These are phyloP conservation scores for Physeter macrocephalus DNA, from an alignment of 2,113 vertebrate species.

Conservation along the genomic window DNA sequence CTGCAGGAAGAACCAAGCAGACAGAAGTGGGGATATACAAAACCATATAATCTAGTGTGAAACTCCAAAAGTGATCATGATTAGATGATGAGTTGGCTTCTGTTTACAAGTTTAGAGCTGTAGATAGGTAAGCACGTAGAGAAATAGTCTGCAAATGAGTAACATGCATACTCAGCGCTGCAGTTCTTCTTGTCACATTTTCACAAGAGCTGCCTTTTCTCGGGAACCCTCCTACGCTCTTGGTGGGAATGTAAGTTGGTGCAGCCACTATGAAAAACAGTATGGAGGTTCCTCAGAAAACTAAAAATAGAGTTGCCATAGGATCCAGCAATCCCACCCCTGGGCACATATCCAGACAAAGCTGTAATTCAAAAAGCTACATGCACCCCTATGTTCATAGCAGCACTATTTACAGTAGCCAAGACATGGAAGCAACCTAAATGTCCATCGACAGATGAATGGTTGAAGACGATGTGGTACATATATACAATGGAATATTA, in stretches of 20 bases:
- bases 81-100: background rate
- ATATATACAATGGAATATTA: too few relatives aligned
- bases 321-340: background rate
- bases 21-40: fast-evolving
- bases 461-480: too few relatives aligned
- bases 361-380: background rate
- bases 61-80: fast-evolving
- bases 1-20: background rate
- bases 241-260: background rate
- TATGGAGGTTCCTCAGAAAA: background rate
- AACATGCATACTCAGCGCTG: fast-evolving
- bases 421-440: background rate
- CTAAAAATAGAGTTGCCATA: background rate
- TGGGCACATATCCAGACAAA: background rate
- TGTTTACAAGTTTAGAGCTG: background rate
- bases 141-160: too few relatives aligned
- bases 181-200: background rate
- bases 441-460: background rate
- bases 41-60: fast-evolving
- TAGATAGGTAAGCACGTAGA: background rate
- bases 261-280: background rate
- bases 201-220: background rate
- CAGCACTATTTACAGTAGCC: background rate
- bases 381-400: background rate
- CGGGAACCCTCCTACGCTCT: background rate